Percentiles rank a stretch among this genome's conserved stretches.
These are phyloP conservation scores for Ips nitidus DNA, from an alignment of 1,140 invertebrate genomes.

Conservation along the genomic window DNA sequence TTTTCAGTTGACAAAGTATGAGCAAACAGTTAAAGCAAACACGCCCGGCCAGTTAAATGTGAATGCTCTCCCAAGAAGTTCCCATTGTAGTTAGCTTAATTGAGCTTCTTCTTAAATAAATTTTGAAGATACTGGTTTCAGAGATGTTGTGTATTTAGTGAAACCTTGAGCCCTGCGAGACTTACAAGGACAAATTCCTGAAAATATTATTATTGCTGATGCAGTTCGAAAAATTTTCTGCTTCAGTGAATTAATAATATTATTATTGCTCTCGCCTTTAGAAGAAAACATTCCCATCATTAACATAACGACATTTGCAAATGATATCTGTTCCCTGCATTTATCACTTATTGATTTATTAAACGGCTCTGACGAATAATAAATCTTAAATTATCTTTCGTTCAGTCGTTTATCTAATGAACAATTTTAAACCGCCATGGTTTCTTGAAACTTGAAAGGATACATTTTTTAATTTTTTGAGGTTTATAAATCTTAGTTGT, in stretches of 20 bases:
- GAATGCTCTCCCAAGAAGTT: conserved; percentile 14
- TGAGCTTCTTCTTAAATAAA: background rate
- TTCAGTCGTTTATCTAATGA: conserved; percentile 6
- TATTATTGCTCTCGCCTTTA: background rate
- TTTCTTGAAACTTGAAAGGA: background rate
- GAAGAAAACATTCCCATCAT: background rate
- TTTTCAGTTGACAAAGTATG: conserved; percentile 8
- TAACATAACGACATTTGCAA: conserved; percentile 1
- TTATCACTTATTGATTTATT: background rate
- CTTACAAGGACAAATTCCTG: background rate
- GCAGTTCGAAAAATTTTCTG: background rate
- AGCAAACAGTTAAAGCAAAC: conserved; percentile 15
- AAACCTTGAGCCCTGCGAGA: background rate
- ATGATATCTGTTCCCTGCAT: background rate
- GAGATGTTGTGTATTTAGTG: background rate
- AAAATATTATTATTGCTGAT: background rate
- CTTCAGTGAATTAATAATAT: background rate
- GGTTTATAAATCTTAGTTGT: background rate
- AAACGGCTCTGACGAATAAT: background rate
- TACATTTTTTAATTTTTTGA: background rate
- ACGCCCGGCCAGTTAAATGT: conserved; percentile 7
- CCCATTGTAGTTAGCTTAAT: conserved; percentile 2
- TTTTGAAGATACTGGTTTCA: background rate
- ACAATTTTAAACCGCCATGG: conserved; percentile 3
- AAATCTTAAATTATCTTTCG: conserved; percentile 7